Base-by-base conservation (phyloP, 2,888 invertebrate species). In the Glaucopsyche alexis region DNA sequence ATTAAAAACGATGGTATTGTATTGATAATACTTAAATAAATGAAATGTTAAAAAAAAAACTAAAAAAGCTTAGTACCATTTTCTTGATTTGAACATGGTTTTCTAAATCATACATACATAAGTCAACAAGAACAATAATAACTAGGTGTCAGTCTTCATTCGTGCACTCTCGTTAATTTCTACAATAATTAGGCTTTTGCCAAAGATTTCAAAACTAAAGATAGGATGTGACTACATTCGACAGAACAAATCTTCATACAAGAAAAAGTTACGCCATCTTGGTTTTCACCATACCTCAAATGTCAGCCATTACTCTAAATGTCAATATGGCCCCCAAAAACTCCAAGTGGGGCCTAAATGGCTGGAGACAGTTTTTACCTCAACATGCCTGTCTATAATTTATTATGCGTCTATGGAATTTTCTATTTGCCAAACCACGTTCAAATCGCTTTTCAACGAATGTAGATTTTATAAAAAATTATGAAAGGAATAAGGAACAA, bases 61-160 rank as follows among this genome's bases (percentile, higher is more conserved):
- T 47, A 67, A 66, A 66, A 69, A 69, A 49, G 69, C 69, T 69
- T 50, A 66, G 72, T 67, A 72, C 72, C 72, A 72, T 67, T 40
- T 40, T 71, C 55, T 70, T 50, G 71, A 74, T 75, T 74, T 74
- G 72, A 73, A 74, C 50, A 70, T 38, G 64, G 47, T 80, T 80
- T 78, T 80, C 78, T 81, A 82, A 83, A 69, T 16, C 69, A 13
- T 69, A 49, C 29, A 69, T 67, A 67, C 67, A 45, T 60, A 81
- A 83, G 79, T 81, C 82, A 86, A 85, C 82, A 83, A 84, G 82
- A 81, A 83, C 81, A 83, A 83, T 88, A 87, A 84, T 69, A 87
- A 82, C 81, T 85, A 84, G 29, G 79, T 78, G 77, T 91, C 91
- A 92, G 91, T 91, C 91, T 91, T 91, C 91, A 88, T 85, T 83